Percentiles rank a stretch among this genome's conserved stretches.
Conservation (phyloP, 92 coral and sea anemone species). For the Porites divaricata region DNA sequence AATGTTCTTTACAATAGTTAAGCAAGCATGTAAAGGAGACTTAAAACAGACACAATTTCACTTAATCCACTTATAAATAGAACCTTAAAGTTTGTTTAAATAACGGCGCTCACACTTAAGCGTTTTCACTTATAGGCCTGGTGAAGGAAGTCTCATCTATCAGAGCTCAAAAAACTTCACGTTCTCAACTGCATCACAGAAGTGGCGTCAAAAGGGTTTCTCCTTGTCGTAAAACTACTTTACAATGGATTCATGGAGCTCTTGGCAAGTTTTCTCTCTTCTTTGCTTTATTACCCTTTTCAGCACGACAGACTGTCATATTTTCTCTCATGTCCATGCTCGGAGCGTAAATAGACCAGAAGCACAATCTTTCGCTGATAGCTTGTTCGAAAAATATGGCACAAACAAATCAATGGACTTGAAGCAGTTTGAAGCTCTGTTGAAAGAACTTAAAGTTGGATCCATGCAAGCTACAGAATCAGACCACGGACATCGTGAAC, state of each 20-base stretch:
- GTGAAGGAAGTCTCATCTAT: background rate
- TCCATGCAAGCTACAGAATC: constrained; percentile 16
- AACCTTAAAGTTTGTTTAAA: too few species aligned
- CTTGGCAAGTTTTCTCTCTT: background rate
- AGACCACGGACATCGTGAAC: too few species aligned
- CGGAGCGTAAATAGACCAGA: constrained; percentile 67
- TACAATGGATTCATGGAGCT: background rate
- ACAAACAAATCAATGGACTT: constrained; percentile 64
- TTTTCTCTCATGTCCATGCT: constrained; percentile 63
- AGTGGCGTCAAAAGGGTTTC: too few species aligned
- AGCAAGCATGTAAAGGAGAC: too few species aligned
- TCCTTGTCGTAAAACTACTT: background rate
- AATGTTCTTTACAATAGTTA: too few species aligned
- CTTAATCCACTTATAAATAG: too few species aligned
- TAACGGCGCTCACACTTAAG: background rate
- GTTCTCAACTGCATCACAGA: background rate
- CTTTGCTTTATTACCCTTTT: background rate
- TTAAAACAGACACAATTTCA: too few species aligned
- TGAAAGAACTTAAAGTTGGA: constrained; percentile 67
- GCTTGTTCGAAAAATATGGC: constrained; percentile 76
- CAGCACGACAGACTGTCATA: constrained; percentile 23
- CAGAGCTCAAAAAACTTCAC: background rate
- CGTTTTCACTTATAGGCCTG: too few species aligned
- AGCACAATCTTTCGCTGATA: constrained; percentile 58
- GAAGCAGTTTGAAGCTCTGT: constrained; percentile 55